phyloP scores from a whole-genome alignment of 1,140 invertebrate species.

The Drosophila arizonae region DNA sequence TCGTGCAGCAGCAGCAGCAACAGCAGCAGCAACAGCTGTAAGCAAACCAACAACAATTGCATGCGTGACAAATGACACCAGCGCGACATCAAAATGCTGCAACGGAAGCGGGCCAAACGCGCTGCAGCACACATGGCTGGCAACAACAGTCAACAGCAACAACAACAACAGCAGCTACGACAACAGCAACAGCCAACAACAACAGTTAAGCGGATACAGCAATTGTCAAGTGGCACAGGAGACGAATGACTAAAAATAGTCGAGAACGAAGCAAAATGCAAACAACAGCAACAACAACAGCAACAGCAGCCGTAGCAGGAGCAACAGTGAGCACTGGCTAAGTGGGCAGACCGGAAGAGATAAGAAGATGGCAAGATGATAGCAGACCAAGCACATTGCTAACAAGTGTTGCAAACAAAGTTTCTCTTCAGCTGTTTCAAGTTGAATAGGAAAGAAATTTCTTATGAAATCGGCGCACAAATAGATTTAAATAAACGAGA shows the following conservation, averaged over 20 bases:
- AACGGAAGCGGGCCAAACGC: slow-evolving; percentile 54
- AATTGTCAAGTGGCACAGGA: slow-evolving; percentile 62
- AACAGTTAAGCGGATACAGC: slow-evolving; percentile 51
- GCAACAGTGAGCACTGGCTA: slow-evolving; percentile 28
- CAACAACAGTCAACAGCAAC: not conserved
- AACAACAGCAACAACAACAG: not conserved
- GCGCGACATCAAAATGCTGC: slow-evolving; percentile 69
- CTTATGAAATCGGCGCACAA: too few species aligned
- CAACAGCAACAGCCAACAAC: too few species aligned
- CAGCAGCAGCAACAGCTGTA: slow-evolving; percentile 42
- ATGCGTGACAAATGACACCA: slow-evolving; percentile 77
- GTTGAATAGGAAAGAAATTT: too few species aligned
- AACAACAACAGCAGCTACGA: not conserved
- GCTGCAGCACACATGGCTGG: slow-evolving; percentile 3
- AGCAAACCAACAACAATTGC: slow-evolving; percentile 58
- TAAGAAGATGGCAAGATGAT: not conserved
- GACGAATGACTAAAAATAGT: slow-evolving; percentile 23
- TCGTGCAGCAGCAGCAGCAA: slow-evolving; percentile 24
- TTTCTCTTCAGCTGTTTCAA: too few species aligned
- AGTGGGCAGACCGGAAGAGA: not conserved
- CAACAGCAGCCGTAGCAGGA: slow-evolving; percentile 27
- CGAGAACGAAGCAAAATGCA: slow-evolving; percentile 32
- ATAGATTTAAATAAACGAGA: too few species aligned
- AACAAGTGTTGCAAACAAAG: too few species aligned
- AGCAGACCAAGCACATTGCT: not conserved